A percentile compares a stretch with the other conserved stretches of the same genome.
These are phyloP conservation scores for Copidosoma aretas DNA, from an alignment of 2,888 invertebrate genomes.

Conservation along the genomic window DNA sequence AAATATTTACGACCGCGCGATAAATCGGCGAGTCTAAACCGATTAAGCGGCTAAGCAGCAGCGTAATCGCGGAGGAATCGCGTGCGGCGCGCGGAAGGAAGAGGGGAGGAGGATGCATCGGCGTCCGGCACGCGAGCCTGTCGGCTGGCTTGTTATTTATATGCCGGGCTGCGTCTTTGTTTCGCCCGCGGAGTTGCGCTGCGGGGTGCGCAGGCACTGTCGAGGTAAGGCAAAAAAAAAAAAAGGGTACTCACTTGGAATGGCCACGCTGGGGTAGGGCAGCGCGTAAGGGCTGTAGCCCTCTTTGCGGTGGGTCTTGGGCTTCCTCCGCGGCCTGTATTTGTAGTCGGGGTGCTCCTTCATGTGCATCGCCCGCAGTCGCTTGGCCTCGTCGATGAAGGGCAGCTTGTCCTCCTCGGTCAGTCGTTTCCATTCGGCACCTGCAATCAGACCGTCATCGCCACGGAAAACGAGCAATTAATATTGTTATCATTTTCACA, in stretches of 20 bases:
- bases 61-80: slow-evolving; percentile 35
- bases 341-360: slow-evolving; percentile 95
- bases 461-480: too few species aligned
- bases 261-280: slow-evolving; percentile 89
- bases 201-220: neutral
- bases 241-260: slow-evolving; percentile 74
- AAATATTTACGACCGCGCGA: slow-evolving; percentile 34
- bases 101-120: slow-evolving; percentile 21
- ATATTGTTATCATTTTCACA: too few species aligned
- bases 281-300: slow-evolving; percentile 87
- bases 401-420: slow-evolving; percentile 95
- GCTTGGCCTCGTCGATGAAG: slow-evolving; percentile 96
- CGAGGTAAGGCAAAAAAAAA: slow-evolving; percentile 11
- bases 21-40: slow-evolving; percentile 31
- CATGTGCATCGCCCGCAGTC: slow-evolving; percentile 93
- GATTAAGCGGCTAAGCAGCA: slow-evolving; percentile 14
- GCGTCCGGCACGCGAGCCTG: slow-evolving; percentile 51
- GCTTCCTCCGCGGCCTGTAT: slow-evolving; percentile 88
- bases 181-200: neutral
- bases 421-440: slow-evolving; percentile 95
- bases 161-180: neutral
- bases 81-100: neutral
- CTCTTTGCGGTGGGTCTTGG: slow-evolving; percentile 86
- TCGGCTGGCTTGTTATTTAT: slow-evolving; percentile 50
- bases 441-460: slow-evolving; percentile 64